Base-by-base conservation (phyloP, 2,888 invertebrate species). In the Acrobasis suavella region DNA sequence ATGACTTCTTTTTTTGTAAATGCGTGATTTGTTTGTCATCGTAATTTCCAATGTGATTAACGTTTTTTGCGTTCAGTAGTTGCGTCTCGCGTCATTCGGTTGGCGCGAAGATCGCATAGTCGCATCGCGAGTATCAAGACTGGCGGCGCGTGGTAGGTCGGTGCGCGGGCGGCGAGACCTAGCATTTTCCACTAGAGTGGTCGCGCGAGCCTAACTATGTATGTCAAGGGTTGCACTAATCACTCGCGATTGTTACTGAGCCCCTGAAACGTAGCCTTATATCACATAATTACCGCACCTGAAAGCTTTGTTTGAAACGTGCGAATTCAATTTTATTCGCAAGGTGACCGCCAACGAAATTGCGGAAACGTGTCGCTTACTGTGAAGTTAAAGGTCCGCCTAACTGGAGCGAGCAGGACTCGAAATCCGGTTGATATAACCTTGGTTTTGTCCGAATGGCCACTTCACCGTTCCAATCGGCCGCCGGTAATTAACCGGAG, bases 181-280 rank as follows among this genome's bases (percentile, higher is more conserved):
- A 87, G 83, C 83, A 84, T 88, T 90, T 91, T 90, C 87, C 89
- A 88, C 76, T 87, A 89, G 88, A 91, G 85, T 86, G 87, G 82
- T 78, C 76, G 83, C 83, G 83, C 81, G 76, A 76, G 72, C 80
- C 80, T 84, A 79, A 79, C 79, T 82, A 88, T 86, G 87, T 89
- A 67, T 91, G 91, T 91, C 91, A 91, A 91, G 91, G 91, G 89
- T 88, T 85, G 81, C 76, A 76, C 77, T 91, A 90, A 89, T 91
- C 83, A 84, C 81, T 82, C 82, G 79, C 85, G 80, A 85, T 87
- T 87, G 85, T 89, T 85, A 81, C 79, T 71, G 76, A 83, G 83
- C 82, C 82, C 85, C 88, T 87, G 86, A 89, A 89, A 83, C 76
- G 75, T 75, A 77, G 75, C 70, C 69, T 72, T 74, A 67, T 69